Conservation (phyloP, 2,797 vertebrate genomes). For the Oreochromis mossambicus region DNA sequence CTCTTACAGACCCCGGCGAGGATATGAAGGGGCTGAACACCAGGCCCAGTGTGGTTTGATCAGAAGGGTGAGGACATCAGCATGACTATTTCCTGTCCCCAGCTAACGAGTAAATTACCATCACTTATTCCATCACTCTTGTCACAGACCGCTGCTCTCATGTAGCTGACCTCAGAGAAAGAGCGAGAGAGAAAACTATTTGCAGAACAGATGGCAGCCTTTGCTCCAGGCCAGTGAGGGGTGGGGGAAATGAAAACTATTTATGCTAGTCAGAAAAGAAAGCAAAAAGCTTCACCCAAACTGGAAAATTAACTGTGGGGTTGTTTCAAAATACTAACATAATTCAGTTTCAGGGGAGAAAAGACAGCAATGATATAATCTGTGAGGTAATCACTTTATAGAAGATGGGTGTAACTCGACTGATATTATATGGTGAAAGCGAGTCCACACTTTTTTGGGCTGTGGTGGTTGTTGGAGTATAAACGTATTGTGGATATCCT, state of each 20-base stretch:
- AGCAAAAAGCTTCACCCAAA: constrained; percentile 29
- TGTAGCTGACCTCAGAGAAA: constrained; percentile 20
- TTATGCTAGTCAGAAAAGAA: constrained; percentile 52
- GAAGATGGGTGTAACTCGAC: constrained; percentile 10
- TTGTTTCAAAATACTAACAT: constrained; percentile 36
- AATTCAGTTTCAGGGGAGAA: constrained; percentile 9
- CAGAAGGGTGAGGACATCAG: constrained; percentile 27
- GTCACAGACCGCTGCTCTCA: constrained; percentile 15
- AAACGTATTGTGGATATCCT: neutral
- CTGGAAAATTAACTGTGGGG: constrained; percentile 41
- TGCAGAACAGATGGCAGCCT: constrained; percentile 52
- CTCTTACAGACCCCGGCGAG: neutral
- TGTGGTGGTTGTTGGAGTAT: neutral
- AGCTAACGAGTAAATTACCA: constrained; percentile 42
- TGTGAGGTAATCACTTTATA: constrained; percentile 25
- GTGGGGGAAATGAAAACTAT: constrained; percentile 51
- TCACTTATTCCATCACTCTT: constrained; percentile 30
- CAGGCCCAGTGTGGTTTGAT: constrained; percentile 12
- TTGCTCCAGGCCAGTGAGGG: constrained; percentile 25
- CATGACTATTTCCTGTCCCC: constrained; percentile 41
- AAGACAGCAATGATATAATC: constrained; percentile 44
- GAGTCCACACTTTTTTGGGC: neutral
- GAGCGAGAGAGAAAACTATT: constrained; percentile 7
- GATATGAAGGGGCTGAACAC: neutral
- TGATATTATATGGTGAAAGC: neutral